These are phyloP conservation scores for Pygoscelis adeliae DNA, from an alignment of 2,113 vertebrate genomes.

Conservation along the genomic window DNA sequence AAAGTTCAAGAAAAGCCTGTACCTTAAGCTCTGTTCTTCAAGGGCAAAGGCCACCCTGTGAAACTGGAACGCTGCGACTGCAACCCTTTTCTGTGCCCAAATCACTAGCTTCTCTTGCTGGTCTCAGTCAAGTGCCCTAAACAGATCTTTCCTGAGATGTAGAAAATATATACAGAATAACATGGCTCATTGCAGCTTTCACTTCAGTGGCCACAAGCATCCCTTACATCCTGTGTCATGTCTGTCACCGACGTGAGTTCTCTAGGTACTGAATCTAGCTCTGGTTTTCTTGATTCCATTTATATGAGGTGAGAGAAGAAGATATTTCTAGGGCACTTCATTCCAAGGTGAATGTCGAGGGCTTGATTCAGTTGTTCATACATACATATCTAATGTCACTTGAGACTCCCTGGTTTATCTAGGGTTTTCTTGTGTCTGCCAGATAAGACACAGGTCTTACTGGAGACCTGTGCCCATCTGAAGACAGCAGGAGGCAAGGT, in stretches of 20 bases:
- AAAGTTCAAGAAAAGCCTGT: background rate
- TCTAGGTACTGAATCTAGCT: background rate
- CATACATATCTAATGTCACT: background rate
- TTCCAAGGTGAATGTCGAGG: background rate
- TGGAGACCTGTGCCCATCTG: background rate
- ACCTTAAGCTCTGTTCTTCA: background rate
- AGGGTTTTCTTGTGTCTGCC: background rate
- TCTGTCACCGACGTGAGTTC: accelerated
- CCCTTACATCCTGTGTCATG: background rate
- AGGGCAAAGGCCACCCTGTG: background rate
- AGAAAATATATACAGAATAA: background rate
- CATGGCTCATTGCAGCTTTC: background rate
- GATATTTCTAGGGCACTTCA: background rate
- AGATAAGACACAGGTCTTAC: background rate
- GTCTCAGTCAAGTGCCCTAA: background rate
- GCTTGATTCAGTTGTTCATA: background rate
- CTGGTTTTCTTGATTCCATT: background rate
- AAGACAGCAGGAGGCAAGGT: background rate
- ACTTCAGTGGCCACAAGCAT: background rate
- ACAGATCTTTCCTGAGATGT: background rate
- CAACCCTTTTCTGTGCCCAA: background rate
- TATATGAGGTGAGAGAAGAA: background rate
- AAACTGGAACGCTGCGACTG: background rate
- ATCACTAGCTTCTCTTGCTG: background rate
- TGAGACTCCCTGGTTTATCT: background rate